phyloP scores from a whole-genome alignment of 2,888 invertebrate species.

The Carpatolechia fugitivella region DNA sequence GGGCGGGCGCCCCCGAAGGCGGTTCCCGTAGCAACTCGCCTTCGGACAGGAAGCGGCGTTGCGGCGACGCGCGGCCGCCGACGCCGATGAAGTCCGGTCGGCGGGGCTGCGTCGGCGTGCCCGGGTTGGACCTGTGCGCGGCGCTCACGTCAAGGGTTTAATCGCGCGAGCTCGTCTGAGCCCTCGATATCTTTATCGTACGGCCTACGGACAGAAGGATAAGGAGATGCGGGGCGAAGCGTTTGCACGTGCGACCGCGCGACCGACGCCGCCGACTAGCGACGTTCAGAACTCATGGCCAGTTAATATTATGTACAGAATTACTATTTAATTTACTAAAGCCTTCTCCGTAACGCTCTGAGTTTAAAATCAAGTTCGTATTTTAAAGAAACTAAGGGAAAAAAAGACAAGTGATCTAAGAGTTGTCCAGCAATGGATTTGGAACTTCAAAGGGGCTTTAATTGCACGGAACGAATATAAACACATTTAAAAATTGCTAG shows the following conservation, averaged over 20 bases:
- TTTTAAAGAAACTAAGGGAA: too few relatives aligned
- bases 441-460: too few relatives aligned
- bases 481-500: too few relatives aligned
- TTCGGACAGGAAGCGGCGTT: constrained; percentile 89
- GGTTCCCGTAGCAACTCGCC: constrained; percentile 88
- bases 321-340: neutral
- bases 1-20: constrained; percentile 62
- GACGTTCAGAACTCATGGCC: constrained; percentile 49
- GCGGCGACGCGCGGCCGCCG: constrained; percentile 81
- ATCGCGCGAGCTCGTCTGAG: constrained; percentile 78
- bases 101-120: constrained; percentile 93
- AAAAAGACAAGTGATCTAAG: too few relatives aligned
- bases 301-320: neutral
- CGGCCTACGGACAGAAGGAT: constrained; percentile 79
- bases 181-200: constrained; percentile 77
- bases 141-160: constrained; percentile 76
- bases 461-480: too few relatives aligned
- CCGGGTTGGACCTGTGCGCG: constrained; percentile 91
- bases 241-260: constrained; percentile 63
- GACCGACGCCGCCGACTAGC: constrained; percentile 43
- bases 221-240: constrained; percentile 77
- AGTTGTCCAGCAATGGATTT: too few relatives aligned
- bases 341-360: too few relatives aligned
- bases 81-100: constrained; percentile 93
- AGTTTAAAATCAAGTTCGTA: too few relatives aligned